A percentile compares a stretch with the other conserved stretches of the same genome.
These are phyloP conservation scores for Botia kubotai DNA, from an alignment of 2,797 vertebrate species.

Conservation along the genomic window DNA sequence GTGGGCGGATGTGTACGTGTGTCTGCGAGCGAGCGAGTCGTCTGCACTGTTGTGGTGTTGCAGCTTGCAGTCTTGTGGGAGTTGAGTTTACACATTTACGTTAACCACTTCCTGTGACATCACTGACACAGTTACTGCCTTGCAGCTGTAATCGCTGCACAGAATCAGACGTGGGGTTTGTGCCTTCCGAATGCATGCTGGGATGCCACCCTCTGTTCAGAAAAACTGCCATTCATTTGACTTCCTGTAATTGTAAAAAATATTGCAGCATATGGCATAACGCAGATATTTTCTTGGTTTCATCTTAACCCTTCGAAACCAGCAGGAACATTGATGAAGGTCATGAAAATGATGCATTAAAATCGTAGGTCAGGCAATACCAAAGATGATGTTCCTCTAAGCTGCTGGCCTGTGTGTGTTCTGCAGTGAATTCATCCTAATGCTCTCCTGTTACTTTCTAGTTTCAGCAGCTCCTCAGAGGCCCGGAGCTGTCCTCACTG, in stretches of 20 bases:
- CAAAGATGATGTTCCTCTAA: no score
- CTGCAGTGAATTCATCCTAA: not conserved
- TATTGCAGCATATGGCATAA: no score
- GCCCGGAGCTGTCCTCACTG: conserved; percentile 3
- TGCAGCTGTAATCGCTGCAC: not conserved
- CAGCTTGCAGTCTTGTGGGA: conserved; percentile 26
- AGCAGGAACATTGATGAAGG: not conserved
- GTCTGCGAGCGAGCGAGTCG: conserved; percentile 25
- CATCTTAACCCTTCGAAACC: not conserved
- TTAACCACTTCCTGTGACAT: conserved; percentile 55
- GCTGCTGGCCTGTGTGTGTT: not conserved
- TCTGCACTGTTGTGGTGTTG: conserved; percentile 38
- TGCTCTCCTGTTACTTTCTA: no score
- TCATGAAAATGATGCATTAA: not conserved
- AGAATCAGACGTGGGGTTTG: not conserved
- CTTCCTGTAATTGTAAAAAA: conserved; percentile 15
- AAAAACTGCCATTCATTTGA: conserved; percentile 8
- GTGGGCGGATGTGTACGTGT: conserved; percentile 34
- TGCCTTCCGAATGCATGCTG: not conserved
- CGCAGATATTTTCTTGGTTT: conserved; percentile 4
- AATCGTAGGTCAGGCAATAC: not conserved
- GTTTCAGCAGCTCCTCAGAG: not conserved
- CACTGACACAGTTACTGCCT: conserved; percentile 38
- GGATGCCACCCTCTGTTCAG: not conserved
- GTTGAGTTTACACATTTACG: conserved; percentile 43